These are phyloP conservation scores for Saccostrea cuccullata DNA, from an alignment of 1,140 invertebrate species.

Conservation along the genomic window DNA sequence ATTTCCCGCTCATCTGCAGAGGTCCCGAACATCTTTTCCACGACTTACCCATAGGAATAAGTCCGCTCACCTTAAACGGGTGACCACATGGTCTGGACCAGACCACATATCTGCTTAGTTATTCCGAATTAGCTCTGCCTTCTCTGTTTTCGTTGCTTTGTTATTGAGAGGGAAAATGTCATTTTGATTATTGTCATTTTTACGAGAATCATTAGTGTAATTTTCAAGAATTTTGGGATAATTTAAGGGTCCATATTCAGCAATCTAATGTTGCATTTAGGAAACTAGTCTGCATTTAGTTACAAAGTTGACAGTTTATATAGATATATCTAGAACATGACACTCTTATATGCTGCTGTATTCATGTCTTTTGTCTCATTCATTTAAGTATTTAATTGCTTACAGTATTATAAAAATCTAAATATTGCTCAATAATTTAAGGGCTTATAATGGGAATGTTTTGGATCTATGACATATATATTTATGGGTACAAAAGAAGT, in stretches of 20 bases:
- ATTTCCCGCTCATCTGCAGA: background rate
- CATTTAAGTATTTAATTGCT: background rate
- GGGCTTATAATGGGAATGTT: background rate
- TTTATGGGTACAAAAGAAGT: background rate
- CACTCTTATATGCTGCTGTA: background rate
- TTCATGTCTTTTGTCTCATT: background rate
- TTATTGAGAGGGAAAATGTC: background rate
- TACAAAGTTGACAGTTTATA: background rate
- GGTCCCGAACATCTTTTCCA: conserved; percentile 24
- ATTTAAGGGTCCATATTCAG: background rate
- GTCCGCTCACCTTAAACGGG: background rate
- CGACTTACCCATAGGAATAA: conserved; percentile 12
- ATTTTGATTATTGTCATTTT: background rate
- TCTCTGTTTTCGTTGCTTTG: background rate
- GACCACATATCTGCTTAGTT: conserved; percentile 11
- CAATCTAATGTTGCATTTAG: background rate
- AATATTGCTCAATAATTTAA: background rate
- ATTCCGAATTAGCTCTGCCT: conserved; percentile 3
- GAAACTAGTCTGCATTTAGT: background rate
- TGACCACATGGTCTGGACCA: conserved; percentile 22
- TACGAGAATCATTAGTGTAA: background rate
- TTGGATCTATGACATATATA: background rate
- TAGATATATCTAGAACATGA: background rate
- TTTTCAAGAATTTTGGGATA: background rate
- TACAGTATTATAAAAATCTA: background rate